A percentile compares a stretch with the other conserved stretches of the same genome.
Evolutionary conservation across 2,797 vertebrate genomes (phyloP).

Genomic region (Glossophaga mutica): DNA sequence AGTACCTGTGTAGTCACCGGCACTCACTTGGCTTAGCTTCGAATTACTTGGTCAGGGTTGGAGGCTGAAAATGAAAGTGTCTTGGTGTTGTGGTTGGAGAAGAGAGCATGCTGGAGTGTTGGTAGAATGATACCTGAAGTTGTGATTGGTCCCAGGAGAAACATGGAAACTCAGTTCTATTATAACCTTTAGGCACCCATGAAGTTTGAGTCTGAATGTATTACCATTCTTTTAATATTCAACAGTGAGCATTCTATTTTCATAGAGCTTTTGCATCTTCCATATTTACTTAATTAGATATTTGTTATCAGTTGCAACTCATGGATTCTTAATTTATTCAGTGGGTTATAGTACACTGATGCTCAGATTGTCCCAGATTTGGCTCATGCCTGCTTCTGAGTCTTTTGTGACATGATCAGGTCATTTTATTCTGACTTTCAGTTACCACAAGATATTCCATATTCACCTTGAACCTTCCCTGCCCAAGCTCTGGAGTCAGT

Average conservation of each 20-base stretch:
- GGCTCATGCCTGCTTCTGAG: background rate
- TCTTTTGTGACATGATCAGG: background rate
- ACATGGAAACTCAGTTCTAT: background rate
- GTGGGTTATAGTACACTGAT: background rate
- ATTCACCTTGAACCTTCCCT: background rate
- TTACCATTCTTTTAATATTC: background rate
- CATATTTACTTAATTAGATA: background rate
- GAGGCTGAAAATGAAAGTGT: background rate
- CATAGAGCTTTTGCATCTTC: background rate
- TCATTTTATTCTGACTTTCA: conserved; percentile 1
- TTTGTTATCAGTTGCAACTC: background rate
- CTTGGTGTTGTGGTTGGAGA: background rate
- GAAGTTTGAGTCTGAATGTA: background rate
- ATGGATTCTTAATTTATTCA: background rate
- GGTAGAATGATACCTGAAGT: background rate
- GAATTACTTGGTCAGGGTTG: background rate
- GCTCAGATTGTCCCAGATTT: background rate
- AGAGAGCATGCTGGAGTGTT: background rate
- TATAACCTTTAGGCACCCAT: background rate
- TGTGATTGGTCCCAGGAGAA: background rate
- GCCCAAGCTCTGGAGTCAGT: background rate
- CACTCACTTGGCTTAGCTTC: background rate
- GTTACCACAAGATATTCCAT: background rate
- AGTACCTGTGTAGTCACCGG: too few relatives aligned
- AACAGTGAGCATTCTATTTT: background rate